Percentiles rank a stretch among this genome's conserved stretches.
These are phyloP conservation scores for Ephydatia muelleri DNA, from an alignment of 37 sponge, comb jelly and placozoan species.

Conservation along the genomic window DNA sequence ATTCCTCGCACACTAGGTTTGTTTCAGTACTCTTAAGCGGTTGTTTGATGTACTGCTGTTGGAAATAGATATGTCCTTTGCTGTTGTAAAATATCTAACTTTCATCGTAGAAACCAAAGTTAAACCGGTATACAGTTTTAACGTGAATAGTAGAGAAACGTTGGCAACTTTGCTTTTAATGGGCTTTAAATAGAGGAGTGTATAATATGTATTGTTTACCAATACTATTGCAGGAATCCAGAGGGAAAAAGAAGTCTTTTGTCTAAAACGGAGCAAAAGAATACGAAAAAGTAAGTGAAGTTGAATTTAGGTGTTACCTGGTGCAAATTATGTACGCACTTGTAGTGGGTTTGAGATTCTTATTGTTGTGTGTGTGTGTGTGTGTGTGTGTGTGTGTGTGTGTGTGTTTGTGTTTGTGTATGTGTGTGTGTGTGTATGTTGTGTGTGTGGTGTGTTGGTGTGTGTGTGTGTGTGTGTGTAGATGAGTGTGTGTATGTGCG, in stretches of 20 bases:
- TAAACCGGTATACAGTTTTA: background rate
- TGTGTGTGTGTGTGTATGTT: background rate
- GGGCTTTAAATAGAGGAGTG: background rate
- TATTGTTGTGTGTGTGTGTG: background rate
- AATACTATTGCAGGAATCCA: background rate
- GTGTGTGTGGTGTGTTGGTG: background rate
- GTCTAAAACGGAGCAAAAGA: background rate
- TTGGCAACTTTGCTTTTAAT: background rate
- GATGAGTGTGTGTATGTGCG: background rate
- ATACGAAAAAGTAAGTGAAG: background rate
- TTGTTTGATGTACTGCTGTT: background rate
- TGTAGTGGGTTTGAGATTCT: too few species aligned
- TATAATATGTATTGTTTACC: background rate
- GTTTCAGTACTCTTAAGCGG: background rate
- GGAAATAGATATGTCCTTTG: background rate
- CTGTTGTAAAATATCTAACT: background rate
- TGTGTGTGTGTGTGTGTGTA: background rate
- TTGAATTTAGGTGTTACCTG: background rate
- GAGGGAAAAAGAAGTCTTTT: background rate
- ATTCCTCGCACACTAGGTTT: slow-evolving; percentile 57
- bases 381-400: background rate
- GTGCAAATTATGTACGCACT: background rate
- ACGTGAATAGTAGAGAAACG: background rate
- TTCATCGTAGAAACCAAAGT: background rate
- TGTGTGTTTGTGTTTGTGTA: background rate